Conservation (phyloP, 2,797 vertebrate genomes). For the Mus caroli region DNA sequence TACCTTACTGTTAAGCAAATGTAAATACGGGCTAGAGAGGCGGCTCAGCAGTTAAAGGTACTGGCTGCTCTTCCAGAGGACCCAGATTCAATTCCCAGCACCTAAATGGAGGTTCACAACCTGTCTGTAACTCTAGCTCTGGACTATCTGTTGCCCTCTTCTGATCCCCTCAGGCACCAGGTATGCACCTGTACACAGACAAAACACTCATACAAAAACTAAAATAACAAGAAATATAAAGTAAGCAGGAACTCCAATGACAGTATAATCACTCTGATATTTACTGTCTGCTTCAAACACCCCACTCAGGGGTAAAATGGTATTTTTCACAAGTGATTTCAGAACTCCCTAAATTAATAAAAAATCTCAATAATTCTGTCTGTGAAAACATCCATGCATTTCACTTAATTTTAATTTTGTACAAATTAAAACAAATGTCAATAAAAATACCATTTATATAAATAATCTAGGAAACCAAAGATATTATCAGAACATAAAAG, state of each 20-base stretch:
- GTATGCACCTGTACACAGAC: background rate
- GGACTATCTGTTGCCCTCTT: background rate
- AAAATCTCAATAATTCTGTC: slow-evolving; percentile 54
- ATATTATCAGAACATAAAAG: slow-evolving; percentile 50
- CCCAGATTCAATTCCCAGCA: background rate
- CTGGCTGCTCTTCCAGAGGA: background rate
- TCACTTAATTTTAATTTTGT: slow-evolving; percentile 36
- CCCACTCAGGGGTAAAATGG: background rate
- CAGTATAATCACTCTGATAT: slow-evolving; percentile 5
- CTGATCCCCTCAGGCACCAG: background rate
- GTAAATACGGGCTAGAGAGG: background rate
- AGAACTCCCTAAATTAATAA: slow-evolving; percentile 59
- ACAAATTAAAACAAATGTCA: slow-evolving; percentile 58
- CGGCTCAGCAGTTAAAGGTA: background rate
- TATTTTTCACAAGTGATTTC: slow-evolving; percentile 56
- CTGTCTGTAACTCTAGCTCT: background rate
- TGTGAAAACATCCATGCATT: slow-evolving; percentile 9
- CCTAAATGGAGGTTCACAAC: background rate
- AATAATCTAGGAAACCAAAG: slow-evolving; percentile 55
- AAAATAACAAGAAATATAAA: background rate
- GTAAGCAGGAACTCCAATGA: slow-evolving; percentile 12
- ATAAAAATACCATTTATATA: slow-evolving; percentile 23
- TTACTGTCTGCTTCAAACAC: slow-evolving; percentile 33
- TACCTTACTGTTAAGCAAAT: slow-evolving; percentile 15
- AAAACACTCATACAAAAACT: background rate